Base-by-base conservation (phyloP, 1,140 invertebrate species). In the Hesperophylax magnus region DNA sequence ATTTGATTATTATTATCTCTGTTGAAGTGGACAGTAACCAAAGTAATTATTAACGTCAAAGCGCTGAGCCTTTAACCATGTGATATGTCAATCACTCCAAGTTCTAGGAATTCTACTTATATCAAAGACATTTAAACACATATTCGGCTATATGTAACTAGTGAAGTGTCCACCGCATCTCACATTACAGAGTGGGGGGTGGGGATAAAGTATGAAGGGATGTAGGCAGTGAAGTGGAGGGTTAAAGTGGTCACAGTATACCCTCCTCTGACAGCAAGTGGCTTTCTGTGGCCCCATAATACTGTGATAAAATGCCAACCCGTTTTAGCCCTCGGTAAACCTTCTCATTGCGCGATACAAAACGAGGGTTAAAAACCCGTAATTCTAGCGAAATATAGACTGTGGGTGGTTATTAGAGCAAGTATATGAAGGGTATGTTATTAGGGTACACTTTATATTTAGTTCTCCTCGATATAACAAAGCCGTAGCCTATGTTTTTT, bases 231-330 rank as follows among this genome's bases (percentile, higher is more conserved):
- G 58, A 61, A 20, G 58, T 61, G 58, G 20, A 61, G 24, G 58
- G 58, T 20, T 61, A 61, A 61, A 61, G 58, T 61, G 58, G 58
- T 61, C 58, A 61, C 58, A 20, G n/a, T 18, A 61, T 24, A 24
- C 58, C 18, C 58, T 61, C 24, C 24, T 47, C 24, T 61, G 18
- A 61, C 18, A 61, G 18, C 58, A 24, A 61, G 58, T 20, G 17
- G 18, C 58, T 61, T 61, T 61, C 58, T 60, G 58, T 24, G 58
- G 58, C 8, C 58, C 58, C 11, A 47, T 47, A 47, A 14, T 61
- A 18, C 58, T 17, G 20, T 61, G 58, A 61, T 61, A 61, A 61
- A 61, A 61, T 24, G 58, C 24, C 58, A 22, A 8, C 18, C 58
- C 58, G 24, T 24, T 61, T 61, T 3, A 20, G 58, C 20, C 8